phyloP scores from a whole-genome alignment of 2,797 vertebrate genomes.

The Lagorchestes hirsutus region DNA sequence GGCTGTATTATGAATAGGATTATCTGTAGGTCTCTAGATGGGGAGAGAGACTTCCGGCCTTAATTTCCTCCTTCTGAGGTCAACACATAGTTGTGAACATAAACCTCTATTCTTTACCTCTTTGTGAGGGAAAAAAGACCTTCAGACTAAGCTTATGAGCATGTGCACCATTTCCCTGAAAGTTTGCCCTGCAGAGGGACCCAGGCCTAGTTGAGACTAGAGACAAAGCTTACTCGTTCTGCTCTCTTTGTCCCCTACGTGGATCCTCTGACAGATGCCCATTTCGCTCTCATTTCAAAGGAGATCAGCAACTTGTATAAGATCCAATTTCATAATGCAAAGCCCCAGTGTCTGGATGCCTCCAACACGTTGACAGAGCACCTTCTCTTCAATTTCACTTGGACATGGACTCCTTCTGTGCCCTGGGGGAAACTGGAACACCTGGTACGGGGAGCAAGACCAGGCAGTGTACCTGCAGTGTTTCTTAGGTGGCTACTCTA shows the following conservation, averaged over 20 bases:
- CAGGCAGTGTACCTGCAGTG: constrained; percentile 93
- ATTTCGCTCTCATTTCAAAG: too few relatives aligned
- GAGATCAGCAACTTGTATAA: too few relatives aligned
- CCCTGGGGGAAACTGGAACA: constrained; percentile 97
- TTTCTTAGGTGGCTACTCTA: constrained; percentile 89
- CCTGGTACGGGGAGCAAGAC: constrained; percentile 97
- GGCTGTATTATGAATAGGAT: not conserved
- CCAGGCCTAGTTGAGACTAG: too few relatives aligned
- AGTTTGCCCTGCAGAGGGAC: too few relatives aligned
- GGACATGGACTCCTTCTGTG: constrained; percentile 92
- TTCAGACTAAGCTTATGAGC: too few relatives aligned
- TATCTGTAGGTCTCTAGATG: not conserved
- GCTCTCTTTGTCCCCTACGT: too few relatives aligned
- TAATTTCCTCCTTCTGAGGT: not conserved
- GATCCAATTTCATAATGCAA: too few relatives aligned
- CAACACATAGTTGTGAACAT: not conserved
- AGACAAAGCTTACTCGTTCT: too few relatives aligned
- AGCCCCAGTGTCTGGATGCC: too few relatives aligned
- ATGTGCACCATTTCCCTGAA: too few relatives aligned
- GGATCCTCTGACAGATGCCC: too few relatives aligned
- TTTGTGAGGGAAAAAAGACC: not conserved
- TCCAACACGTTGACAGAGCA: not conserved
- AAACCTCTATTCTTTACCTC: not conserved
- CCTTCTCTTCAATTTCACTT: constrained; percentile 78
- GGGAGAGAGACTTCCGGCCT: not conserved